phyloP scores from a whole-genome alignment of 2,888 invertebrate species.

The Latheticus oryzae region DNA sequence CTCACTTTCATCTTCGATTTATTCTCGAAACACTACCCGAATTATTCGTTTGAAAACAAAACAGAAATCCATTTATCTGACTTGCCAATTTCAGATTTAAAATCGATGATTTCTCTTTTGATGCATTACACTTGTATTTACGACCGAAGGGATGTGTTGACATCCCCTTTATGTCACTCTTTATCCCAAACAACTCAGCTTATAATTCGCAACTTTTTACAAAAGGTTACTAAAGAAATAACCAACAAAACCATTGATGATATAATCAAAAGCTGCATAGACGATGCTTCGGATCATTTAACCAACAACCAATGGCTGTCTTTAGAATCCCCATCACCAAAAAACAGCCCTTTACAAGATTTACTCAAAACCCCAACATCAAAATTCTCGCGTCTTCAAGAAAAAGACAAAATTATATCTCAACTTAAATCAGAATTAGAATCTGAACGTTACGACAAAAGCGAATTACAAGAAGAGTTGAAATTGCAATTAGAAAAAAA shows the following conservation, averaged over 20 bases:
- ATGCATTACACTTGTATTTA: conserved; percentile 62
- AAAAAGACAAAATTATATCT: conserved; percentile 66
- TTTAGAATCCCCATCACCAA: conserved; percentile 5
- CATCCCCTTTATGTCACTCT: conserved; percentile 59
- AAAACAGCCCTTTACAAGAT: conserved; percentile 57
- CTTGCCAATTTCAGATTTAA: conserved; percentile 49
- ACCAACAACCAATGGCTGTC: conserved; percentile 43
- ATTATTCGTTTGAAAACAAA: conserved; percentile 50
- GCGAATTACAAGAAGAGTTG: conserved; percentile 72
- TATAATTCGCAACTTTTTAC: conserved; percentile 58
- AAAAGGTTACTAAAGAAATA: conserved; percentile 52
- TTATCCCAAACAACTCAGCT: conserved; percentile 56
- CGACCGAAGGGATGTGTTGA: conserved; percentile 60
- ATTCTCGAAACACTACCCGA: conserved; percentile 54
- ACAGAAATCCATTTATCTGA: conserved; percentile 52
- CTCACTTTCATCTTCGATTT: conserved; percentile 52
- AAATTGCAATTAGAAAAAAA: conserved; percentile 68
- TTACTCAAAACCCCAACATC: conserved; percentile 58
- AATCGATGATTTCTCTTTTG: conserved; percentile 57
- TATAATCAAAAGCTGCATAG: conserved; percentile 50
- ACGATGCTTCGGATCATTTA: conserved; percentile 33
- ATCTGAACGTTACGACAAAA: conserved; percentile 72
- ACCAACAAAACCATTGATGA: conserved; percentile 52
- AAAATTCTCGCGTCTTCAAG: conserved; percentile 52
- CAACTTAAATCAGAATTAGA: conserved; percentile 71